Conservation (phyloP, 2,888 invertebrate species). For the Tenthredo scrophulariae region DNA sequence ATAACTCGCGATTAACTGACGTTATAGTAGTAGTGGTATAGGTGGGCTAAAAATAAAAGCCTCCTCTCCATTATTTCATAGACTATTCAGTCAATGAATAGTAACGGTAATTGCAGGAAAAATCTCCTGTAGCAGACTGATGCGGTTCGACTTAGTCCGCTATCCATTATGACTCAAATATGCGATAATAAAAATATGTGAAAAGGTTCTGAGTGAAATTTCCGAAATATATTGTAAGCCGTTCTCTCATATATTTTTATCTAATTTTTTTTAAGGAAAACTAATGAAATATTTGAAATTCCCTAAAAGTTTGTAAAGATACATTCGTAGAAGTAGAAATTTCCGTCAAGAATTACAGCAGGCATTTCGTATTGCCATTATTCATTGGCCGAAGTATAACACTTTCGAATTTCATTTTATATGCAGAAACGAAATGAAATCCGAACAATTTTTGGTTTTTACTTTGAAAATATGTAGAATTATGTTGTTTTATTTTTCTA, state of each 20-base stretch:
- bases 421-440: neutral
- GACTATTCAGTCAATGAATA: neutral
- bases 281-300: no score
- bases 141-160: neutral
- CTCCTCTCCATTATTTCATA: neutral
- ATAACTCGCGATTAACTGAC: conserved; percentile 71
- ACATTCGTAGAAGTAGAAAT: no score
- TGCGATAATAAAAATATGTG: neutral
- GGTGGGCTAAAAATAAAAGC: conserved; percentile 30
- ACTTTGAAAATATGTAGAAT: neutral
- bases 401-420: no score
- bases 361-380: no score
- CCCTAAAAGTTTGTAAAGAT: no score
- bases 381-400: no score
- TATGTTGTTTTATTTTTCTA: no score
- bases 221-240: neutral
- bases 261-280: no score
- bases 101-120: conserved; percentile 24
- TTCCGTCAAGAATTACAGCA: no score
- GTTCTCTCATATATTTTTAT: no score
- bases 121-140: neutral
- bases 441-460: neutral
- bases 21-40: neutral
- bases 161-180: neutral
- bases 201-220: neutral